Evolutionary conservation across 2,888 invertebrate species (phyloP).

Genomic region (Phortica magna): DNA sequence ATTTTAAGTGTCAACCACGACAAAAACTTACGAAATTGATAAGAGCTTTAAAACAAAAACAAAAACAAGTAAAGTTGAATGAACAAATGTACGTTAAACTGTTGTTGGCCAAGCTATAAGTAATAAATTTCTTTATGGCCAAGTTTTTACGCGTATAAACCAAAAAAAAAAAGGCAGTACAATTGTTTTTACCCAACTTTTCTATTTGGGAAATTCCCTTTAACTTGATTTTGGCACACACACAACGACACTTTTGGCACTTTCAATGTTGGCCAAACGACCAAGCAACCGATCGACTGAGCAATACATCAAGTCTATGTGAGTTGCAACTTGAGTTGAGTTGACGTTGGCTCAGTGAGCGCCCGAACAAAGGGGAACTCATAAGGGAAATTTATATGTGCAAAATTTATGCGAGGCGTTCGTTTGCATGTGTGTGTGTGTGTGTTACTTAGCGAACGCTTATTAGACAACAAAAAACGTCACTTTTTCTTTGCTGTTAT

Average conservation of each 20-base stretch:
- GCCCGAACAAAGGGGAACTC: too few relatives aligned
- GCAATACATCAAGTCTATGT: too few relatives aligned
- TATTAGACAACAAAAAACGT: too few relatives aligned
- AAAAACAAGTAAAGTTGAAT: neutral
- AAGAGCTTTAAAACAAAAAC: neutral
- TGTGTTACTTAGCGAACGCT: too few relatives aligned
- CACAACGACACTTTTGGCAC: neutral
- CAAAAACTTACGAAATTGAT: neutral
- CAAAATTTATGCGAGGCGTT: too few relatives aligned
- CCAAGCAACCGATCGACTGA: too few relatives aligned
- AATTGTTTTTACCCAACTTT: neutral
- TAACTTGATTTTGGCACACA: neutral
- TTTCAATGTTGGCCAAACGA: too few relatives aligned
- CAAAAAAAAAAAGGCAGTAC: neutral
- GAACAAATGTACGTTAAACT: neutral
- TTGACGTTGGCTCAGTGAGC: too few relatives aligned
- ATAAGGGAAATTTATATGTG: too few relatives aligned
- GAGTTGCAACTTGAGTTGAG: too few relatives aligned
- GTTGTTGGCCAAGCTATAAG: neutral
- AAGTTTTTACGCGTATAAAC: neutral
- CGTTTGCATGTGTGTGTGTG: too few relatives aligned
- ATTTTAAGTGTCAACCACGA: neutral
- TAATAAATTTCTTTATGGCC: neutral
- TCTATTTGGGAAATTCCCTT: neutral
- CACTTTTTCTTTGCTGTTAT: too few relatives aligned